Evolutionary conservation across 2,888 invertebrate genomes (phyloP), one percentile per base, ranked within the genome.

Genomic region (Scaptomyza flava): DNA sequence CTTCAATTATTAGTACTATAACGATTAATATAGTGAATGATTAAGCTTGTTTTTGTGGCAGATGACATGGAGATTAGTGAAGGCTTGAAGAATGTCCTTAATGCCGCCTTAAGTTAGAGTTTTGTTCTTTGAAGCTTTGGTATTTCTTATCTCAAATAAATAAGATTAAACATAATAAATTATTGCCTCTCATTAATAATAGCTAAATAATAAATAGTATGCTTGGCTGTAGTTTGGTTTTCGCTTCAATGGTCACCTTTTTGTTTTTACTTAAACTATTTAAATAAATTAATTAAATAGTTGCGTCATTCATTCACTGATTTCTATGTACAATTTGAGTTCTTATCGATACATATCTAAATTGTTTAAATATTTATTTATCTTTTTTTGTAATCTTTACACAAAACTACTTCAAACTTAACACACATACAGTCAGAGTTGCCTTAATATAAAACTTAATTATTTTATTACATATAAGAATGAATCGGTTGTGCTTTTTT

Each of bases 401-500:
- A 79, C 68, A 79, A 67, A 79, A 72, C 79, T 82, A 76, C 54
- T 60, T 79, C 79, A 79, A 79, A 79, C 79, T 79, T 79, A 79
- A 79, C 79, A 82, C 79, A 79, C 77, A 79, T 79, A 79, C 79
- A 81, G 82, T 79, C 79, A 76, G 79, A 79, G 72, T 79, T 79
- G 62, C 68, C 70, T 81, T 72, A 68, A n/a, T 59, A 50, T 72
- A 56, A 62, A 65, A 31, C 67, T 61, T 67, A 68, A 20, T 48
- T 48, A 42, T 20, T 75, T 14, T 54, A 51, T 52, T 36, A n/a
- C n/a, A 43, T 68, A 34, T 31, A 41, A 46, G 57, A 61, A 62
- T 72, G 68, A 56, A 64, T 73, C 57, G 60, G 59, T 58, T 75
- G 64, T 64, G 73, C 68, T 54, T 33, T 33, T 43, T 52, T 52